A percentile compares a stretch with the other conserved stretches of the same genome.
These are phyloP conservation scores for Champsocephalus gunnari DNA, from an alignment of 2,797 vertebrate species.

Conservation along the genomic window DNA sequence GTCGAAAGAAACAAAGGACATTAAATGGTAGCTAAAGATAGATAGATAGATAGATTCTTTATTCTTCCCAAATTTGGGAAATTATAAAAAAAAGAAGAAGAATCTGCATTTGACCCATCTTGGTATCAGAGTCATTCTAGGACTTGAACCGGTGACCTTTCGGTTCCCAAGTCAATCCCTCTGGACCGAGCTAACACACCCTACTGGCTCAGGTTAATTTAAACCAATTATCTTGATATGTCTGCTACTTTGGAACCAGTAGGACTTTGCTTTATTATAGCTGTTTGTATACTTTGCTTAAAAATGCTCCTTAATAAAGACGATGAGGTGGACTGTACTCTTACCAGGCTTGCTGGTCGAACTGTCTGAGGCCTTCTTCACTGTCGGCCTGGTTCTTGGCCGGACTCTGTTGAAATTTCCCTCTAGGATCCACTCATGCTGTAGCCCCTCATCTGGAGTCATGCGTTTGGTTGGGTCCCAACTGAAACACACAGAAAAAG, in stretches of 20 bases:
- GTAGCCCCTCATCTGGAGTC: constrained; percentile 92
- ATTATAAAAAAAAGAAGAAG: too few relatives aligned
- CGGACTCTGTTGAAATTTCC: constrained; percentile 83
- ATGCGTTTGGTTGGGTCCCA: constrained; percentile 93
- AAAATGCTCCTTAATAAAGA: background rate
- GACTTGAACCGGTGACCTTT: too few relatives aligned
- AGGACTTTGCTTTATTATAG: background rate
- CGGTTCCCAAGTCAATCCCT: too few relatives aligned
- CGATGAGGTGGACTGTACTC: background rate
- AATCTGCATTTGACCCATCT: too few relatives aligned
- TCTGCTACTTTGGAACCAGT: background rate
- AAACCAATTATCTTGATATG: background rate
- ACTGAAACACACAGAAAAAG: constrained; percentile 53
- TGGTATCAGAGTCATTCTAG: too few relatives aligned
- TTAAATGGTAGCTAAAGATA: constrained; percentile 1
- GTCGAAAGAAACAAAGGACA: constrained; percentile 35
- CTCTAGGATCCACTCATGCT: constrained; percentile 93
- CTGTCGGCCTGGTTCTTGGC: constrained; percentile 76
- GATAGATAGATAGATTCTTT: too few relatives aligned
- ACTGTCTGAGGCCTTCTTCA: constrained; percentile 81
- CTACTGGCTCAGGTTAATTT: background rate
- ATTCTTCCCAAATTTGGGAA: too few relatives aligned
- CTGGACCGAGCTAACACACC: too few relatives aligned
- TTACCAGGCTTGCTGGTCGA: constrained; percentile 71
- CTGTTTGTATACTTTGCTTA: background rate